Evolutionary conservation across 2,797 vertebrate species (phyloP).

Genomic region (Nyctibius grandis): DNA sequence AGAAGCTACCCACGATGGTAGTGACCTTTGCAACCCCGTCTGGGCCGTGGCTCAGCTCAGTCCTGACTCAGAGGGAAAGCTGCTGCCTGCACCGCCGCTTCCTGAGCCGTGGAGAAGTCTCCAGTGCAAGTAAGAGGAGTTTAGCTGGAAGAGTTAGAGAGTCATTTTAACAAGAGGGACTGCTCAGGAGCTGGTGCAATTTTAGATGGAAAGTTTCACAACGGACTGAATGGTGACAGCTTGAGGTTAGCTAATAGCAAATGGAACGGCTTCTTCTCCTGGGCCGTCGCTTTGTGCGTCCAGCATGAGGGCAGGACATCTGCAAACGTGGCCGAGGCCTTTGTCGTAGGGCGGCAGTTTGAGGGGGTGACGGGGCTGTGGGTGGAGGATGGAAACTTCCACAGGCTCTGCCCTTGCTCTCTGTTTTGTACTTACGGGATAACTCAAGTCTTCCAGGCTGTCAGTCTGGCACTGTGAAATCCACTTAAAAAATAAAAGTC

Average conservation of each 20-base stretch:
- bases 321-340: not conserved
- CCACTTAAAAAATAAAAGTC: not conserved
- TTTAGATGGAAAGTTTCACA: not conserved
- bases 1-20: not conserved
- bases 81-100: not conserved
- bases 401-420: not conserved
- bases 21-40: not conserved
- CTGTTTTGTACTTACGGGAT: not conserved
- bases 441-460: not conserved
- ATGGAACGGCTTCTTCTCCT: not conserved
- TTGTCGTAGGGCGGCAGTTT: fast-evolving
- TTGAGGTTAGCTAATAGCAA: not conserved
- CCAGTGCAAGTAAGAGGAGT: not conserved
- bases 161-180: not conserved
- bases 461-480: not conserved
- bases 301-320: not conserved
- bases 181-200: not conserved
- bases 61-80: not conserved
- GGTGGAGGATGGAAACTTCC: not conserved
- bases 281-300: not conserved
- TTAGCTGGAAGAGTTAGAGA: not conserved
- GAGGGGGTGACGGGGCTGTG: not conserved
- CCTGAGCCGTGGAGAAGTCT: not conserved
- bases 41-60: not conserved
- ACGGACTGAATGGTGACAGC: not conserved